phyloP scores from a whole-genome alignment of 1,140 invertebrate genomes.

The Oreohelix idahoensis region DNA sequence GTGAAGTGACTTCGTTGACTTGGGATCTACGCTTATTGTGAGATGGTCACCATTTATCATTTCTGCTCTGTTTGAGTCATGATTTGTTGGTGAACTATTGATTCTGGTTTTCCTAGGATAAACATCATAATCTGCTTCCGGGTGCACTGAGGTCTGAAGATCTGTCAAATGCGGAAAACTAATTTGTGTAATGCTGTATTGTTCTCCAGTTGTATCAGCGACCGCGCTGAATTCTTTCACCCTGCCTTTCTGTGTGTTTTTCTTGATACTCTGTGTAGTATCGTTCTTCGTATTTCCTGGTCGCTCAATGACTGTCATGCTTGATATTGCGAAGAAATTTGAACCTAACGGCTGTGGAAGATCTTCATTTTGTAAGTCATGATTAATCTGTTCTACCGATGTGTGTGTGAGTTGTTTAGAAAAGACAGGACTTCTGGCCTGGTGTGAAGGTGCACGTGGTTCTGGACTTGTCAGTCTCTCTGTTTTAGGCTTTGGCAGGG shows the following conservation, averaged over 20 bases:
- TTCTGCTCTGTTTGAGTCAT: neutral
- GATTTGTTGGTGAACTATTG: neutral
- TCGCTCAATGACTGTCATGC: neutral
- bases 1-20: neutral
- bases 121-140: slow-evolving; percentile 19
- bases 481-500: neutral
- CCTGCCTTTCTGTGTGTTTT: neutral
- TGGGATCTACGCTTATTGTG: neutral
- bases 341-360: neutral
- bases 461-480: neutral
- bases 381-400: neutral
- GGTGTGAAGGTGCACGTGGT: no score
- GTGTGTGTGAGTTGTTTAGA: no score
- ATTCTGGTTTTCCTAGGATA: neutral
- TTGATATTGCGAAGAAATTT: neutral
- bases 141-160: neutral
- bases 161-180: neutral
- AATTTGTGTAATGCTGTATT: neutral
- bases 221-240: neutral
- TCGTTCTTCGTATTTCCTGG: neutral
- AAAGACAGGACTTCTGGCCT: no score
- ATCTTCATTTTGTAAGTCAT: neutral
- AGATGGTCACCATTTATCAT: neutral
- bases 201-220: neutral
- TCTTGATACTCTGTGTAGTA: neutral